Evolutionary conservation across 2,797 vertebrate genomes (phyloP), one percentile per base, ranked within the genome.

Genomic region (Rhinogobio ventralis): DNA sequence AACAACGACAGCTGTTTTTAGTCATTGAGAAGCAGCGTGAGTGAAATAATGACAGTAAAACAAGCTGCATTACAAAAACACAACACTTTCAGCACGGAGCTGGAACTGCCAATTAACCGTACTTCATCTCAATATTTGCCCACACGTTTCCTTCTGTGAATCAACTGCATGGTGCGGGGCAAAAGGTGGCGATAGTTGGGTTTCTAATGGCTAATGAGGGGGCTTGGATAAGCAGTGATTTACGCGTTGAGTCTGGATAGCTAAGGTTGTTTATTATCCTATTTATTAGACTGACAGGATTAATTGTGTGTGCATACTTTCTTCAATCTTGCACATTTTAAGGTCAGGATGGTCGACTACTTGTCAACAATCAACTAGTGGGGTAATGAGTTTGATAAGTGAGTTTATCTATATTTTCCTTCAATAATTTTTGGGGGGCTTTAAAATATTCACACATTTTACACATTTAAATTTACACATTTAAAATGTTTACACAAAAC

Each of bases 201-300:
- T 67, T 79, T 79, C 28, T 68, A 66, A 80, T 53, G 23, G 78
- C 20, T 67, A 80, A 80, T 68, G 78, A 80, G 60, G 60, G 39
- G 60, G 25, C 62, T 68, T 23, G 13, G 62, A 79, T 66, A 46
- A 49, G 39, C 77, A 49, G 25, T 66, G 77, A 79, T 66, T 66
- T 49, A 79, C 11, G 2, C 28, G 15, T 15, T 14, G 25, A 23
- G 39, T 51, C 45, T 79, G 78, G 45, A 80, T 36, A 23, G 7
- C 20, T 67, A 23, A 79, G 62, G 42, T 79, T 79, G 25, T 67
- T 67, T 6, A 66, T 79, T 6, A 49, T 46, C 10, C 33, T 67
- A 17, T 51, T 67, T 79, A 67, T 67, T 79, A 79, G 45, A 67
- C 10, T 79, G 45, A 67, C 62, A 79, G 62, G 30, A 51, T 30